Percentiles rank a stretch among this genome's conserved stretches.
Evolutionary conservation across 2,113 vertebrate species (phyloP).

Genomic region (Gambusia holbrooki): DNA sequence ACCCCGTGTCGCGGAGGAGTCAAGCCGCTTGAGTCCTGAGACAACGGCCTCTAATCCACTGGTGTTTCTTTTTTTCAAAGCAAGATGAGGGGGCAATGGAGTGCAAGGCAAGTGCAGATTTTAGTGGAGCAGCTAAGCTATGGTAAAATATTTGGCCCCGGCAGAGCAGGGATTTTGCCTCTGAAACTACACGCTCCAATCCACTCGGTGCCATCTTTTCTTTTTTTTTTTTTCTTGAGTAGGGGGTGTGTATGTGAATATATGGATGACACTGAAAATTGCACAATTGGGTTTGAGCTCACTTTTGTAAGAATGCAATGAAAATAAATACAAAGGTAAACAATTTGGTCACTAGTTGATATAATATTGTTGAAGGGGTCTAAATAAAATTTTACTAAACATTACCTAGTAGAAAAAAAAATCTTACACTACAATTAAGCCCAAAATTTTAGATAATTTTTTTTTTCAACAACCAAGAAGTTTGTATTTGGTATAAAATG

Average conservation of each 20-base stretch:
- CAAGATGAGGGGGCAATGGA: slow-evolving; percentile 72
- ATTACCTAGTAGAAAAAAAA: not conserved
- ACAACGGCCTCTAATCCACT: slow-evolving; percentile 73
- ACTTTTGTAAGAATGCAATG: slow-evolving; percentile 21
- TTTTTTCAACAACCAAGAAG: too few relatives aligned
- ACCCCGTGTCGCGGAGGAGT: slow-evolving; percentile 60
- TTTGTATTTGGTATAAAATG: too few relatives aligned
- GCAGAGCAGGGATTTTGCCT: slow-evolving; percentile 61
- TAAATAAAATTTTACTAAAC: not conserved
- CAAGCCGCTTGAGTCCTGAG: slow-evolving; percentile 66
- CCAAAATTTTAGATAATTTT: too few relatives aligned
- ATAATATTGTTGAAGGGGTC: not conserved
- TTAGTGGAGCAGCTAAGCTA: slow-evolving; percentile 74
- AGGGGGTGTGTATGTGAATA: slow-evolving; percentile 47
- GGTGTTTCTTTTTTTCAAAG: slow-evolving; percentile 65
- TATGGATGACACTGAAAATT: slow-evolving; percentile 57
- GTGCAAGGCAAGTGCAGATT: slow-evolving; percentile 70
- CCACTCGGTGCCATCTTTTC: slow-evolving; percentile 51
- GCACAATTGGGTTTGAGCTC: slow-evolving; percentile 39
- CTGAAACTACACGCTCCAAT: slow-evolving; percentile 60
- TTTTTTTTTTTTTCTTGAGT: not conserved
- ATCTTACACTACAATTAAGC: too few relatives aligned
- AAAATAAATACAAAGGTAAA: slow-evolving; percentile 22
- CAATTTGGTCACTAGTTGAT: not conserved
- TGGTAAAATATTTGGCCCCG: slow-evolving; percentile 74